Evolutionary conservation across 1,140 invertebrate species (phyloP), one percentile per base, ranked within the genome.

Genomic region (Dendroctonus ponderosae): DNA sequence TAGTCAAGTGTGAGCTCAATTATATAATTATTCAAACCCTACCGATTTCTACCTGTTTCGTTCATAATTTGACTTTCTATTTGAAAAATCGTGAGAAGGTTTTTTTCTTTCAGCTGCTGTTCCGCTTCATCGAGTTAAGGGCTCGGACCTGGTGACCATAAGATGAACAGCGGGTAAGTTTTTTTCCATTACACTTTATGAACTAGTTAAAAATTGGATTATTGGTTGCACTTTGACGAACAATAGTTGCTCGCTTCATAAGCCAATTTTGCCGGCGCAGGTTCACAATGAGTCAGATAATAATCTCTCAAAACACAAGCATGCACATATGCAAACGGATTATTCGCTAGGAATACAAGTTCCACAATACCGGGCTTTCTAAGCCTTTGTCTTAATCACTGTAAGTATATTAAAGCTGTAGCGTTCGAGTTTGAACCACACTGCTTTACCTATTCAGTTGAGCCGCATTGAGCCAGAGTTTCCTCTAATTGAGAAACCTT

Each of bases 301-400:
- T 62, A 62, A 62, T 62, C 60, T 62, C 60, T 52, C 48, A 62
- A 62, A 62, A 62, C 60, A 62, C 42, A 26, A 52, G 50, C 58
- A 60, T 60, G 58, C 58, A 60, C 50, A 43, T 62, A 62, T 62
- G 60, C 60, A 62, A 62, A 52, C 60, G 49, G 60, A 62, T 62
- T 62, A 62, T 49, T 52, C 39, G 60, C 60, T 62, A 37, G 26
- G 60, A 40, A 62, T 51, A 62, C 60, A 52, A 62, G 60, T 62
- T 62, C 52, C 60, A 62, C 41, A 62, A 62, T 52, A 14, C 48
- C 48, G 9, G 7, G 43, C 38, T 52, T 62, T 42, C 60, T 51
- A 52, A 52, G 60, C 60, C 50, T 52, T 62, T 62, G 60, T 62
- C 46, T 62, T 62, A 62, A 62, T 62, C 60, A 60, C 26, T 60